These are phyloP conservation scores for Callitettix versicolor DNA, from an alignment of 1,140 invertebrate species.

Conservation along the genomic window DNA sequence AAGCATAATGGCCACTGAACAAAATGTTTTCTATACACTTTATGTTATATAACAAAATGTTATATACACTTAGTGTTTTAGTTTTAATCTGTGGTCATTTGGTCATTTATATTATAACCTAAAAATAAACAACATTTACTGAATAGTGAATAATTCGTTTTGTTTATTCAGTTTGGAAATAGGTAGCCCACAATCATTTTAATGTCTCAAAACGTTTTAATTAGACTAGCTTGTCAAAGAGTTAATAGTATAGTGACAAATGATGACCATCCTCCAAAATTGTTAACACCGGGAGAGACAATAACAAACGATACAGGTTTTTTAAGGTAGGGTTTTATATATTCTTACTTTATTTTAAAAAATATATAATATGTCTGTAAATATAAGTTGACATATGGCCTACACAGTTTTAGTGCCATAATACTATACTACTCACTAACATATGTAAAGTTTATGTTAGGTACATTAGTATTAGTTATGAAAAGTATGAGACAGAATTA, in stretches of 20 bases:
- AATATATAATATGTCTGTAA: background rate
- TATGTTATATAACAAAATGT: too few relatives aligned
- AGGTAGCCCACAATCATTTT: too few relatives aligned
- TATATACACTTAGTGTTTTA: too few relatives aligned
- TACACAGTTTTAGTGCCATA: background rate
- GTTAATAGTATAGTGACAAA: constrained; percentile 8
- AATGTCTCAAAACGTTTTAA: constrained; percentile 31
- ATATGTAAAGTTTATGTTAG: background rate
- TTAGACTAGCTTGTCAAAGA: constrained; percentile 8
- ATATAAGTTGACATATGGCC: background rate
- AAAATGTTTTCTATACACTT: too few relatives aligned
- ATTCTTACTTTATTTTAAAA: background rate
- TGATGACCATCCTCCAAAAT: constrained; percentile 43
- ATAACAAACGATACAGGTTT: constrained; percentile 73
- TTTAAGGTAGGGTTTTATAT: constrained; percentile 55
- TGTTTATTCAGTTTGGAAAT: too few relatives aligned
- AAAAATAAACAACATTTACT: too few relatives aligned
- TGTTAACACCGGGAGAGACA: constrained; percentile 79
- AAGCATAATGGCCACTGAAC: too few relatives aligned
- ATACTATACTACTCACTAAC: background rate
- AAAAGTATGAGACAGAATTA: background rate
- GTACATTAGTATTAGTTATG: background rate
- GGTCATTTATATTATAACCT: too few relatives aligned
- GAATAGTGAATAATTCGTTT: too few relatives aligned
- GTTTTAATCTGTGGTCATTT: too few relatives aligned